Percentiles rank a stretch among this genome's conserved stretches.
Evolutionary conservation across 2,888 invertebrate species (phyloP).

Genomic region (Tipula vernalis): DNA sequence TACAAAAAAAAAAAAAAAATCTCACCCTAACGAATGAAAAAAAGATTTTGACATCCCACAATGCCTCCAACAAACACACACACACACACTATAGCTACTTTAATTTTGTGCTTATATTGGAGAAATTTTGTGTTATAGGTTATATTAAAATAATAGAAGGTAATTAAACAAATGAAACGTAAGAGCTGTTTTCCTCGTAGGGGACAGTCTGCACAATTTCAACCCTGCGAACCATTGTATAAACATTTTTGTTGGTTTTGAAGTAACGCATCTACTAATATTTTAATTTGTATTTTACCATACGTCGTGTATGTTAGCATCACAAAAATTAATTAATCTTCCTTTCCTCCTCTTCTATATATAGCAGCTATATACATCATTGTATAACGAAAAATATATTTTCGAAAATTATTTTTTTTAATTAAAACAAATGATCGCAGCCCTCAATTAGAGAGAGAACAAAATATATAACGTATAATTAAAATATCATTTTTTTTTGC

Average conservation of each 20-base stretch:
- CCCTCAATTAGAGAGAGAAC: not conserved
- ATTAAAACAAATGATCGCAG: not conserved
- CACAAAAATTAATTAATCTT: not conserved
- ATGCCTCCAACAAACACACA: not conserved
- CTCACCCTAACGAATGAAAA: not conserved
- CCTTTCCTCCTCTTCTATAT: not conserved
- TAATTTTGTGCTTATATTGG: not conserved
- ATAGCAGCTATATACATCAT: too few species aligned
- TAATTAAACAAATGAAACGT: not conserved
- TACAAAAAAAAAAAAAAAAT: slow-evolving; percentile 5
- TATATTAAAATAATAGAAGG: not conserved
- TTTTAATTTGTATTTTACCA: not conserved
- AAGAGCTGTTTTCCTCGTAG: not conserved
- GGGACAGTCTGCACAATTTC: not conserved
- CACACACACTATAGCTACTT: too few species aligned
- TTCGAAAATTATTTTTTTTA: not conserved
- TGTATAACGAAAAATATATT: not conserved
- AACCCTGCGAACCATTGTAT: not conserved
- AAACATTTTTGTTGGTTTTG: too few species aligned
- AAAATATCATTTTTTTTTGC: not conserved
- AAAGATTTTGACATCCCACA: not conserved
- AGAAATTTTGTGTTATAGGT: not conserved
- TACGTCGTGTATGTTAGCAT: not conserved
- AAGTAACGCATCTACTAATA: not conserved
- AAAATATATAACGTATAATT: not conserved